Conservation (phyloP, 2,113 vertebrate genomes). For the Pogona vitticeps region DNA sequence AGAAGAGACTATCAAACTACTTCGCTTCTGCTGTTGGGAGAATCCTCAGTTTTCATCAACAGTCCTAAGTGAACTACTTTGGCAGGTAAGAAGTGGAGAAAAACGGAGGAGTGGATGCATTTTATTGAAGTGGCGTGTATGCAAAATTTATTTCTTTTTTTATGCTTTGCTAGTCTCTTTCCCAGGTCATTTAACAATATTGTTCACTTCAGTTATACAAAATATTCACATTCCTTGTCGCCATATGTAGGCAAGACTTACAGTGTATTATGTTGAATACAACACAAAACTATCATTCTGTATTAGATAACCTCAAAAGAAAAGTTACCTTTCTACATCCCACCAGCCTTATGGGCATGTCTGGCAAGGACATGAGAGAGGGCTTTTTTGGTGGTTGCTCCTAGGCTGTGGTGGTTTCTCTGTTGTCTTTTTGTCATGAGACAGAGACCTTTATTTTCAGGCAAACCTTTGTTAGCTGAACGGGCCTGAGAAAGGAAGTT, state of each 20-base stretch:
- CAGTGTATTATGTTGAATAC: too few relatives aligned
- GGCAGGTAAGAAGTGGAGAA: conserved; percentile 87
- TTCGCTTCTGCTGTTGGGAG: conserved; percentile 99
- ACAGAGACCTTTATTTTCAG: too few relatives aligned
- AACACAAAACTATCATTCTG: background rate
- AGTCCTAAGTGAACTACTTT: conserved; percentile 97
- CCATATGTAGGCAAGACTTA: background rate
- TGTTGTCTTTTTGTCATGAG: too few relatives aligned
- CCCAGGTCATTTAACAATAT: background rate
- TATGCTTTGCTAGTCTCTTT: background rate
- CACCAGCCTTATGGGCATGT: too few relatives aligned
- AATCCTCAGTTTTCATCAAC: conserved; percentile 99
- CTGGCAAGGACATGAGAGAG: too few relatives aligned
- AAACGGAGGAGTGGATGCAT: background rate
- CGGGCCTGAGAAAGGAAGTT: too few relatives aligned
- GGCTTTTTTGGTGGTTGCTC: too few relatives aligned
- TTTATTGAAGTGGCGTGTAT: background rate
- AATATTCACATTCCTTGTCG: background rate
- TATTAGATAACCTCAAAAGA: background rate
- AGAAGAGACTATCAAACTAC: conserved; percentile 96
- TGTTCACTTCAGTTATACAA: background rate
- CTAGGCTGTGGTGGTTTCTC: too few relatives aligned
- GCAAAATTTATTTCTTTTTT: background rate
- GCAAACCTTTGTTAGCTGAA: too few relatives aligned
- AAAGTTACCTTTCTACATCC: background rate